Conservation (phyloP, 2,797 vertebrate genomes). For the Mus minutoides region DNA sequence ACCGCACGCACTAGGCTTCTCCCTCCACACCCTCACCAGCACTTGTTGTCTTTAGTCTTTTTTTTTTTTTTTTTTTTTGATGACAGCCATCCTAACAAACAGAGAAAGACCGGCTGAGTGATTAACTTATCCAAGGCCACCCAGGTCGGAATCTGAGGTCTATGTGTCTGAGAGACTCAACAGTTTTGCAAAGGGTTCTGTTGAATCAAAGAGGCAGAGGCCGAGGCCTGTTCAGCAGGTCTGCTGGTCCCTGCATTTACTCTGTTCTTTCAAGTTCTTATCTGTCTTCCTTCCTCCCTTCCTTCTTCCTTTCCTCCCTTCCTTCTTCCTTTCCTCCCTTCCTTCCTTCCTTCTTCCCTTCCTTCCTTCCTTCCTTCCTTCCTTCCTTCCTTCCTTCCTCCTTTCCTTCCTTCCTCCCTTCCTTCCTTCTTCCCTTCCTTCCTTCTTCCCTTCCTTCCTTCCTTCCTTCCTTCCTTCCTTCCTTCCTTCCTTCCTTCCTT, state of each 20-base stretch:
- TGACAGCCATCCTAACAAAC: not conserved
- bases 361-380: no score
- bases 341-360: no score
- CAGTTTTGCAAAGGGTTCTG: not conserved
- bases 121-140: not conserved
- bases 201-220: not conserved
- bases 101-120: not conserved
- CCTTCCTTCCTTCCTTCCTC: not conserved
- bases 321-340: accelerated
- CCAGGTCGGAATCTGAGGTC: not conserved
- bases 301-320: not conserved
- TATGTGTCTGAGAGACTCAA: not conserved
- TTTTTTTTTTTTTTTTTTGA: no score
- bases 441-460: no score
- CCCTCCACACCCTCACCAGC: not conserved
- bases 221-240: not conserved
- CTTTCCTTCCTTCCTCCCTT: accelerated
- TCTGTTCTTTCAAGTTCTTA: not conserved
- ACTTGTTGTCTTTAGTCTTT: not conserved
- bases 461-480: no score
- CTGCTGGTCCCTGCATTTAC: not conserved
- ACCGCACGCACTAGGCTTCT: not conserved
- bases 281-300: no score
- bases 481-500: no score
- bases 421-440: no score